Percentiles rank a stretch among this genome's conserved stretches.
Evolutionary conservation across 2,888 invertebrate species (phyloP).

Genomic region (Acronicta alni): DNA sequence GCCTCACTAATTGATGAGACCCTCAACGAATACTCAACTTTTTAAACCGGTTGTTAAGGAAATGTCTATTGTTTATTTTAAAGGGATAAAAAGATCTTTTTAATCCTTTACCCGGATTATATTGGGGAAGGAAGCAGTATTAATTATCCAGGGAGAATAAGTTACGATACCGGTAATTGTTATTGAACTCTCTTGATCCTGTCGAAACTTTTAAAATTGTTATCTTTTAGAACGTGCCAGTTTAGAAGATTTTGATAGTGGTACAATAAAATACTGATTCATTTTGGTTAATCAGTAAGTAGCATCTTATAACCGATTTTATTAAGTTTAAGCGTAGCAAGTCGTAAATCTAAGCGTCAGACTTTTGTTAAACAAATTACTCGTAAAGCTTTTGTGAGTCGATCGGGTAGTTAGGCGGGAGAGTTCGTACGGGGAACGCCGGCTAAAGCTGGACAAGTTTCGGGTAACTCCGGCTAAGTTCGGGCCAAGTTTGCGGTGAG

Average conservation of each 20-base stretch:
- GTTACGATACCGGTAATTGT: conserved; percentile 15
- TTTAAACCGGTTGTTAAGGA: conserved; percentile 36
- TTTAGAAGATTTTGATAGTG: too few relatives aligned
- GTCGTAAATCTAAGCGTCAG: conserved; percentile 64
- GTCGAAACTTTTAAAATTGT: too few relatives aligned
- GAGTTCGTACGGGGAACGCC: conserved; percentile 55
- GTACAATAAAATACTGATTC: too few relatives aligned
- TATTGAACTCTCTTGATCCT: too few relatives aligned
- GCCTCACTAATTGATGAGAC: conserved; percentile 53
- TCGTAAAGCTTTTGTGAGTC: conserved; percentile 78
- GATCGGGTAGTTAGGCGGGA: conserved; percentile 73
- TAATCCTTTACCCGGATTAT: conserved; percentile 39
- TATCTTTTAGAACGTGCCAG: too few relatives aligned
- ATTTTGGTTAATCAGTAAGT: too few relatives aligned
- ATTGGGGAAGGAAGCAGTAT: conserved; percentile 9
- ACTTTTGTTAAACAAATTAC: conserved; percentile 81
- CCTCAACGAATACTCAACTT: conserved; percentile 43
- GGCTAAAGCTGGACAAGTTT: conserved; percentile 76
- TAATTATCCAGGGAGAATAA: conserved; percentile 23
- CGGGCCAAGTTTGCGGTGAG: conserved; percentile 66
- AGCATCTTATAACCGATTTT: background rate
- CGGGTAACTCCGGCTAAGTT: conserved; percentile 55
- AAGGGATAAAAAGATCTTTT: conserved; percentile 30
- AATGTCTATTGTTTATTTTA: conserved; percentile 53
- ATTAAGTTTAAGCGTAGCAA: conserved; percentile 48